Evolutionary conservation across 2,888 invertebrate genomes (phyloP), one percentile per base, ranked within the genome.

Genomic region (Scaptomyza caliginosa): DNA sequence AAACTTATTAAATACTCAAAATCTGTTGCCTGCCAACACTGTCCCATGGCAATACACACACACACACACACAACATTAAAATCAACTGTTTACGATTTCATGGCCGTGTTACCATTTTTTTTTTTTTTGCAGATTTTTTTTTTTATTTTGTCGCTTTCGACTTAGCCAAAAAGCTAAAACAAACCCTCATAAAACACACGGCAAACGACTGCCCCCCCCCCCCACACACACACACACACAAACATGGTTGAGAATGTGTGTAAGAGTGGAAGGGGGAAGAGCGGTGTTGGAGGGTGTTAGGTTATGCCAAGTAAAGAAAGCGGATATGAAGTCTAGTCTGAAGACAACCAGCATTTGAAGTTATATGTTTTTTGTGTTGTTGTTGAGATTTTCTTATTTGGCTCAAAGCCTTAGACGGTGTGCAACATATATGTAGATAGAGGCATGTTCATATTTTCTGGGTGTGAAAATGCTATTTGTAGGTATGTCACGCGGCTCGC

Each of bases 61-160:
- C 54, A 50, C 6, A 57, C 19, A 42, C 23, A 38, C 6, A 11
- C 24, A 32, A 77, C 83, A 80, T 74, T 77, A 56, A 46, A 59
- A 50, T 60, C 54, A 77, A 80, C 67, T 74, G 77, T 80, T 80
- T 80, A 70, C 80, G 74, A 74, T 77, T 80, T 77, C 70, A 79
- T 62, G 43, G 60, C 42, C 52, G 40, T 76, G 66, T 69, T 60
- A 43, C 52, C 52, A 42, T 42, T 50, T 60, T 60, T 72, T 59
- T 49, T 34, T 46, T 28, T 49, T 43, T 42, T 48, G 42, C 46
- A 46, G 24, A 23, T 38, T 42, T 28, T 28, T 23, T 49, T 57
- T 16, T 40, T 36, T 57, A 39, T 51, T 24, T 13, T 42, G 30
- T 36, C 56, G 52, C 65, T 57, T 45, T 38, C 13, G 72, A 56